These are phyloP conservation scores for Rhagoletis zephyria DNA, from an alignment of 1,140 invertebrate species.

Conservation along the genomic window DNA sequence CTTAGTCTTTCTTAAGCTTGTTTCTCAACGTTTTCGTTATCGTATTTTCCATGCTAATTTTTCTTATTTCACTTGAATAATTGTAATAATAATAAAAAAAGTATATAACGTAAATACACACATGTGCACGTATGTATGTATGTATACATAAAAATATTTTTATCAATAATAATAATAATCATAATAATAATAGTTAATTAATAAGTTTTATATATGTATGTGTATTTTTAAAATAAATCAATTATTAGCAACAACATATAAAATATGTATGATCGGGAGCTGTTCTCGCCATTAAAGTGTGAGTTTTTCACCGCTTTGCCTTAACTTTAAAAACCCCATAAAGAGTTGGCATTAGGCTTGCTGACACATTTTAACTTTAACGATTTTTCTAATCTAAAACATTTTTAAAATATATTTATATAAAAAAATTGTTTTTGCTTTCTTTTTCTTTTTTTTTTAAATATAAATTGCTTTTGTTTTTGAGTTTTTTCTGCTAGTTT, in stretches of 20 bases:
- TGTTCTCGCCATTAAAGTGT: not conserved
- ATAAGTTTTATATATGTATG: not conserved
- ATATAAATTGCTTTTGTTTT: not conserved
- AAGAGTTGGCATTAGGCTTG: not conserved
- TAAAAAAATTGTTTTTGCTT: conserved; percentile 10
- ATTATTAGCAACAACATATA: not conserved
- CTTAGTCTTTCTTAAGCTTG: not conserved
- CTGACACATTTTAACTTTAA: not conserved
- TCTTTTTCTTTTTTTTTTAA: not conserved
- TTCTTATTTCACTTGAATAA: too few species aligned
- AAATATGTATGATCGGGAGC: not conserved
- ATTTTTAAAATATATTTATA: conserved; percentile 40
- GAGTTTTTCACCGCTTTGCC: not conserved
- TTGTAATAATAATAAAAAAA: conserved; percentile 29
- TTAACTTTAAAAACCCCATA: not conserved
- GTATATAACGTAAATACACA: conserved; percentile 45
- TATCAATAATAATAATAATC: conserved; percentile 34
- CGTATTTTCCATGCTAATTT: too few species aligned
- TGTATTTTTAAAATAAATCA: not conserved
- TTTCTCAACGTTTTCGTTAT: not conserved
- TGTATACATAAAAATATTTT: not conserved
- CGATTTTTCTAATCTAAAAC: conserved; percentile 33
- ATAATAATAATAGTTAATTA: conserved; percentile 38
- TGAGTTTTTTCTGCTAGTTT: not conserved
- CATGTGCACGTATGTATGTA: conserved; percentile 2